Evolutionary conservation across 1,140 invertebrate genomes (phyloP), one percentile per base, ranked within the genome.

Genomic region (Diorhabda elongata): DNA sequence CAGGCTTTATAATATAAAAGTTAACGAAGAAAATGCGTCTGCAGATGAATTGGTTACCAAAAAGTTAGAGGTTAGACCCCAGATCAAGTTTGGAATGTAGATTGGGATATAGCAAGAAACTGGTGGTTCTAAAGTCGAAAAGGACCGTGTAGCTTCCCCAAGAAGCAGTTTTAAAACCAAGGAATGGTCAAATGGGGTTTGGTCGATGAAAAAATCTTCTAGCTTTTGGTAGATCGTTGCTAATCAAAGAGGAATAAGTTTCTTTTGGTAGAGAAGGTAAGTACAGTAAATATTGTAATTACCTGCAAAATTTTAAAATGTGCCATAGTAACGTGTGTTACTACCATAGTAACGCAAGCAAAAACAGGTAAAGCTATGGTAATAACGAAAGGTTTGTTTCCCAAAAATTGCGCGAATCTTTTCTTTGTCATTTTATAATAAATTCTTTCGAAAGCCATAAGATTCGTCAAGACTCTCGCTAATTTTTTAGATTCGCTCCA

Each of bases 271-370:
- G 3, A 52, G n/a, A 52, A 3, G 4, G n/a, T n/a, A 8, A 52
- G 47, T 8, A 6, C 47, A 8, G 4, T n/a, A 9, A 52, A 52
- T 8, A 45, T 43, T 44, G 42, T 26, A 69, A 58, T 47, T 69
- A 89, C 84, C 76, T 89, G 86, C 65, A 85, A 77, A 3, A 86
- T 73, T 73, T 84, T 84, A 74, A 88, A 87, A 75, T 88, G 84
- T 2, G 86, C 84, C 87, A 89, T 89, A 4, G 88, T 88, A 0
- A 87, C 75, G 73, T 89, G 88, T 0, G 86, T 89, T 26, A 88
- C 83, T 9, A 88, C 82, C 64, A 89, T 88, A 3, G 86, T 87
- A 2, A 82, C 81, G 5, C 85, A 85, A 2, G 87, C 87, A 3
- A 89, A 70, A 3, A 87, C 73, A 3, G 87, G 87, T 47, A 89